These are phyloP conservation scores for Clarias platycephalus DNA, from an alignment of 2,797 vertebrate genomes.

Conservation along the genomic window DNA sequence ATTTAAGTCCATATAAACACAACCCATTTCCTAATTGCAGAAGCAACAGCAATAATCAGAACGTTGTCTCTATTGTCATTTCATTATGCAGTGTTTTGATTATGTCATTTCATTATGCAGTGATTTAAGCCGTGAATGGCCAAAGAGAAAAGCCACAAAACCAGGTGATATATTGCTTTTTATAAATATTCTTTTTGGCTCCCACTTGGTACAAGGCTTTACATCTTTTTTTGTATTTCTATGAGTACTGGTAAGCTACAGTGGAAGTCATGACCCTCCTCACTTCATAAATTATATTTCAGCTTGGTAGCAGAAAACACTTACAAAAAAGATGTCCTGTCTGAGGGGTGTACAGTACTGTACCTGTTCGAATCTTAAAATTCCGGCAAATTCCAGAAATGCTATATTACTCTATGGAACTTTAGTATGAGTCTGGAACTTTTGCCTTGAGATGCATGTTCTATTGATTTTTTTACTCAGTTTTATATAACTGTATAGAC, in stretches of 20 bases:
- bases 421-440: too few species aligned
- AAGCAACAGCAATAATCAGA: constrained; percentile 57
- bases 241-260: constrained; percentile 66
- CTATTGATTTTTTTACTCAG: too few species aligned
- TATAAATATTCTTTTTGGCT: constrained; percentile 87
- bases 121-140: constrained; percentile 62
- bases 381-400: too few species aligned
- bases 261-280: constrained; percentile 46
- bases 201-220: constrained; percentile 59
- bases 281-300: constrained; percentile 58
- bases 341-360: neutral
- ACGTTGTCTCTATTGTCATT: constrained; percentile 56
- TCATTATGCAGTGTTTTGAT: constrained; percentile 59
- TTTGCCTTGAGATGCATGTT: too few species aligned
- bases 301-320: constrained; percentile 38
- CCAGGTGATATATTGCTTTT: constrained; percentile 78
- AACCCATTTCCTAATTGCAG: constrained; percentile 41
- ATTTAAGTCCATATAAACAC: neutral
- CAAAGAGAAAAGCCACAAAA: constrained; percentile 74
- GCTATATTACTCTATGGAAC: too few species aligned
- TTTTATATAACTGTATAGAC: too few species aligned
- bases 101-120: constrained; percentile 60
- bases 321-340: constrained; percentile 43
- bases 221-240: too few species aligned
- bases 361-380: neutral